Conservation (phyloP, 2,888 invertebrate species). For the Strigamia transsilvanica region DNA sequence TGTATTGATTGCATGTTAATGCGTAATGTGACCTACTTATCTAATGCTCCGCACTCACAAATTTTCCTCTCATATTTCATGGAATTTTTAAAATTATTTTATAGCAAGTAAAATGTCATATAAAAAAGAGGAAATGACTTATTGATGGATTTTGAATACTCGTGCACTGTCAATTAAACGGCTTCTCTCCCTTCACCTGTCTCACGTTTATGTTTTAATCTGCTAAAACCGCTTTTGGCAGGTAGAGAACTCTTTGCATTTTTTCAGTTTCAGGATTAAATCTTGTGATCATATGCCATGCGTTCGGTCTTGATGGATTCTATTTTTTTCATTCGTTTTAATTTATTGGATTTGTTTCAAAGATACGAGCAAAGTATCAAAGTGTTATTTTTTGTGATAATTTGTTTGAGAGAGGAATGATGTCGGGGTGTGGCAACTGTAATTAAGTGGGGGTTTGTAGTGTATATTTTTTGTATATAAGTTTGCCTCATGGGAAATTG, state of each 20-base stretch:
- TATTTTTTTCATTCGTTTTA: background rate
- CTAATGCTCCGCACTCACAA: background rate
- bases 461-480: slow-evolving; percentile 5
- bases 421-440: slow-evolving; percentile 34
- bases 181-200: background rate
- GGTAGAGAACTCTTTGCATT: background rate
- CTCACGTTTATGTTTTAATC: background rate
- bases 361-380: slow-evolving; percentile 5
- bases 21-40: background rate
- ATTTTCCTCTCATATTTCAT: background rate
- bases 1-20: slow-evolving; percentile 3
- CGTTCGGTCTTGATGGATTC: too few relatives aligned
- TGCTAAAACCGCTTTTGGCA: background rate
- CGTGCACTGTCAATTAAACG: background rate
- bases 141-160: slow-evolving; percentile 14
- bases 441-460: slow-evolving; percentile 41
- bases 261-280: too few relatives aligned
- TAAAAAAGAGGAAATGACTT: background rate
- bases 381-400: slow-evolving; percentile 38
- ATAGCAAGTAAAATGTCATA: background rate
- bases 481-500: slow-evolving; percentile 39
- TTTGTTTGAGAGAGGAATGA: slow-evolving; percentile 44
- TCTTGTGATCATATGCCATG: too few relatives aligned
- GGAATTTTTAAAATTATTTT: background rate
- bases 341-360: slow-evolving; percentile 9